phyloP scores from a whole-genome alignment of 2,797 vertebrate species.

The Sphaeramia orbicularis region DNA sequence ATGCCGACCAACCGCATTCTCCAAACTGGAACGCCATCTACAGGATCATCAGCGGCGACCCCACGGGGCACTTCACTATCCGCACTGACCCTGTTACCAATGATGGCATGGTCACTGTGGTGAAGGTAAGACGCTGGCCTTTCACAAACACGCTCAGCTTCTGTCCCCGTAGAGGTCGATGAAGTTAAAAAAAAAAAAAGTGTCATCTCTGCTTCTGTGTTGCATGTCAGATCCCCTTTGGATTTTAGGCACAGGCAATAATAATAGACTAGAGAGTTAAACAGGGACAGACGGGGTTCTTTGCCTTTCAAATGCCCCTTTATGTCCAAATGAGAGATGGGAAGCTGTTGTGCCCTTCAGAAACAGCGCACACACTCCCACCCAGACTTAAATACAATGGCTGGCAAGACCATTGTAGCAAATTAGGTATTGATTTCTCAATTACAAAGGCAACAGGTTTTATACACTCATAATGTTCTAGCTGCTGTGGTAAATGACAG shows the following conservation, averaged over 20 bases:
- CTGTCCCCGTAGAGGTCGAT: background rate
- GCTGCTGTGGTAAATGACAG: constrained; percentile 70
- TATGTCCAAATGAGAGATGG: constrained; percentile 72
- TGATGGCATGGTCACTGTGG: constrained; percentile 93
- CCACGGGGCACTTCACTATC: constrained; percentile 91
- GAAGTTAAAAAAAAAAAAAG: constrained; percentile 8
- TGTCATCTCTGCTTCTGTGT: constrained; percentile 14
- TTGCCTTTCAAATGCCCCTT: constrained; percentile 72
- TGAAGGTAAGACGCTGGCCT: constrained; percentile 86
- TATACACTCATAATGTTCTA: constrained; percentile 76
- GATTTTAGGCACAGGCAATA: constrained; percentile 35
- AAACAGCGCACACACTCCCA: constrained; percentile 49
- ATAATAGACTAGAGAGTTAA: constrained; percentile 56
- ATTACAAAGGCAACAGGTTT: constrained; percentile 76
- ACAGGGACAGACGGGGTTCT: constrained; percentile 51
- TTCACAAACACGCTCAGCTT: background rate
- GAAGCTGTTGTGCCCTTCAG: constrained; percentile 60
- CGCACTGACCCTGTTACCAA: constrained; percentile 93
- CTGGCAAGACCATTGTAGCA: constrained; percentile 73
- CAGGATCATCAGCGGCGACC: constrained; percentile 94
- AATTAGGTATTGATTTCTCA: constrained; percentile 86
- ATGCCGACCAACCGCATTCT: constrained; percentile 93
- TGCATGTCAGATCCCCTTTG: constrained; percentile 29
- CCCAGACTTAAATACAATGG: constrained; percentile 68
- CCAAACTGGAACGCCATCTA: constrained; percentile 96